Base-by-base conservation (phyloP, 2,888 invertebrate genomes). In the Stenodera caucasica region DNA sequence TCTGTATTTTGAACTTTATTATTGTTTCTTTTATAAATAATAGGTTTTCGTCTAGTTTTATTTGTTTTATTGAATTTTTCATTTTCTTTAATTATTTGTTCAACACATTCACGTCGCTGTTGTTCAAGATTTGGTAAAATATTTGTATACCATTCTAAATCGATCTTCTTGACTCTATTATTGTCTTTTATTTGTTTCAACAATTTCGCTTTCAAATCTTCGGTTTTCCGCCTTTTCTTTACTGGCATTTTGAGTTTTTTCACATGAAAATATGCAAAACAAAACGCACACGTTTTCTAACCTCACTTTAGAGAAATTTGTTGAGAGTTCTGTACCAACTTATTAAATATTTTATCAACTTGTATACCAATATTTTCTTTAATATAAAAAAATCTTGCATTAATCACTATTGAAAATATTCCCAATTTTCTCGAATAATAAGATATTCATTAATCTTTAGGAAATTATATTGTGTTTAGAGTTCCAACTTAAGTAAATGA, bases 1-100 rank as follows among this genome's bases (percentile, higher is more conserved):
- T 14, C 53, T 12, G 35, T 50, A 14, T 14, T 33, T 21, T 14
- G 9, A 6, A 57, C 37, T 32, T 37, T 23, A 35, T 45, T 49
- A 15, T 49, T 53, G 45, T 49, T 35, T 1, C 21, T 30, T 8
- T 14, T 15, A 49, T 59, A 59, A 5, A 53, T 33, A 37, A 40
- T 21, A 15, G 12, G 8, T 15, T 29, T 45, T 4, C 14, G 12
- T 12, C n/a, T 14, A 40, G n/a, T 29, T 51, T 54, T 30, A 15
- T 40, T 30, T 9, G n/a, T 30, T 50, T 35, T 12, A 11, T 6
- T 29, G 30, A 55, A 30, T 30, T 52, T n/a, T 2, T 51, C 14
- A 3, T 32, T 52, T 15, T 52, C 14, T 21, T 32, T n/a, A 9
- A 15, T 29, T 1, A 52, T 29, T 15, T 33, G 11, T n/a, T 52